These are phyloP conservation scores for Azemiops feae DNA, from an alignment of 2,113 vertebrate genomes.

Conservation along the genomic window DNA sequence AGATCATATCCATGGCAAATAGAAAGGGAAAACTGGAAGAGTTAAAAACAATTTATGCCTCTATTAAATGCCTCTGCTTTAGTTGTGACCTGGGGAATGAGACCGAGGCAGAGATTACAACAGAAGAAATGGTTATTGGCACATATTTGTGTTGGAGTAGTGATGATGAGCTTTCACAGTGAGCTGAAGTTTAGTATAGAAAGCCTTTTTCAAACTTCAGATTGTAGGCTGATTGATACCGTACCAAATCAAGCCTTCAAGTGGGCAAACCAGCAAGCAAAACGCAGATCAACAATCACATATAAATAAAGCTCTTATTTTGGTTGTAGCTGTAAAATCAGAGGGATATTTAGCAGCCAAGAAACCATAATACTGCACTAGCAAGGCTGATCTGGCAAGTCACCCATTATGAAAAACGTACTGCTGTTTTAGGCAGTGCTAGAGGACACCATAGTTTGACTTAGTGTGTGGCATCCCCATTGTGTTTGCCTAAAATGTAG, in stretches of 20 bases:
- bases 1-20: too few species aligned
- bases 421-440: not conserved
- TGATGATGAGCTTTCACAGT: too few species aligned
- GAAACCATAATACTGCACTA: not conserved
- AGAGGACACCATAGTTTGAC: not conserved
- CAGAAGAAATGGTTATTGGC: too few species aligned
- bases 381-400: not conserved
- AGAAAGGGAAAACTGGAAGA: too few species aligned
- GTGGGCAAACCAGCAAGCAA: not conserved
- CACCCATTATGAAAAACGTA: not conserved
- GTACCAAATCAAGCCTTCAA: not conserved
- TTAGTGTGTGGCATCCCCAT: not conserved
- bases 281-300: not conserved
- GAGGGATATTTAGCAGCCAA: not conserved
- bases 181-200: conserved; percentile 11
- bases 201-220: not conserved
- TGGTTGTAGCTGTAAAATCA: not conserved
- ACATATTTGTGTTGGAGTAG: too few species aligned
- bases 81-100: too few species aligned
- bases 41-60: too few species aligned
- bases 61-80: too few species aligned
- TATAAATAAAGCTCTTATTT: too few species aligned
- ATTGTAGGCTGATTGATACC: not conserved
- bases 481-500: not conserved
- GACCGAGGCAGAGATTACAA: too few species aligned